Conservation (phyloP, 2,113 vertebrate genomes). For the Cygnus buccinator region DNA sequence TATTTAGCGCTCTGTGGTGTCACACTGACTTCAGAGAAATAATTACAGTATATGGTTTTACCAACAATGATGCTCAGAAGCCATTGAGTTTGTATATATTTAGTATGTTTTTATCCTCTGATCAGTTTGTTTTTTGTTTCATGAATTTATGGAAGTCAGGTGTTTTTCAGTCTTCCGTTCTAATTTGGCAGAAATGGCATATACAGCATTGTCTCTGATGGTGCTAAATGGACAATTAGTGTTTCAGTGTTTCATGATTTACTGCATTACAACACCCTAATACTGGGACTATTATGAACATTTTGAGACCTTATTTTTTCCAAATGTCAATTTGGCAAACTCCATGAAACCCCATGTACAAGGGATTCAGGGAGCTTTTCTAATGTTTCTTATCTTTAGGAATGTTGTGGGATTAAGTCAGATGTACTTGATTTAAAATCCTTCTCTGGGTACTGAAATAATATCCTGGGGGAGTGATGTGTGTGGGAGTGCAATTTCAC, state of each 20-base stretch:
- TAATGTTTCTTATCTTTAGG: not conserved
- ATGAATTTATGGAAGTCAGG: constrained; percentile 57
- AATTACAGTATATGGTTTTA: constrained; percentile 73
- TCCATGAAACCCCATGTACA: not conserved
- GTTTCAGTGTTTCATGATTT: constrained; percentile 30
- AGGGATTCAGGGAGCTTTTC: not conserved
- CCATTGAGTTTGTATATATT: constrained; percentile 54
- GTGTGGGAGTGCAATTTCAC: not conserved
- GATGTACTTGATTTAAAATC: not conserved
- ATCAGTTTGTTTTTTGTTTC: constrained; percentile 63
- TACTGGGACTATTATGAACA: not conserved
- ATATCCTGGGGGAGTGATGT: not conserved
- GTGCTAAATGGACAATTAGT: constrained; percentile 40
- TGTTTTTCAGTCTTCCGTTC: constrained; percentile 49
- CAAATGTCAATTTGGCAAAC: not conserved
- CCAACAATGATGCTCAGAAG: constrained; percentile 45
- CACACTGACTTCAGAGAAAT: constrained; percentile 70
- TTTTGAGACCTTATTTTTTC: not conserved
- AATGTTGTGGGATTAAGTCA: not conserved
- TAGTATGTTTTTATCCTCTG: constrained; percentile 57
- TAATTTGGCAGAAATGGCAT: constrained; percentile 13
- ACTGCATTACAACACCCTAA: not conserved
- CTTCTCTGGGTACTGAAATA: not conserved
- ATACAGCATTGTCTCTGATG: not conserved
- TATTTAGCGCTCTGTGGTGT: constrained; percentile 73